Conservation (phyloP, 2,113 vertebrate species). For the Passer domesticus region DNA sequence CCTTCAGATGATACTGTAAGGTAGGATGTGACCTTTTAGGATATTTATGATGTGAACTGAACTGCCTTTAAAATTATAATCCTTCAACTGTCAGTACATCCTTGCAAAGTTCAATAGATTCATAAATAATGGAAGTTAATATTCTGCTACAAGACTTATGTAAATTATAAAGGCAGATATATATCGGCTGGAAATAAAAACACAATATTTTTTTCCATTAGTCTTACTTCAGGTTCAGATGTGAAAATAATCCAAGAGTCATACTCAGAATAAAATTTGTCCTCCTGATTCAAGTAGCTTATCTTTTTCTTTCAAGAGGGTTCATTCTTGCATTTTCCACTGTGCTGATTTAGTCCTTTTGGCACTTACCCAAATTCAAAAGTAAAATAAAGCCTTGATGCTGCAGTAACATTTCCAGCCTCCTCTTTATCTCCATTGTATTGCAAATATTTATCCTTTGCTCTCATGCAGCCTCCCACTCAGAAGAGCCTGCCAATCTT, state of each 20-base stretch:
- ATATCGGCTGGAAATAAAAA: conserved; percentile 62
- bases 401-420: conserved; percentile 49
- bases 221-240: conserved; percentile 40
- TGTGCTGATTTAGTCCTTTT: conserved; percentile 22
- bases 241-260: conserved; percentile 3
- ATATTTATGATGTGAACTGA: conserved; percentile 74
- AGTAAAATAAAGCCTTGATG: conserved; percentile 51
- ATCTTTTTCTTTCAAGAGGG: conserved; percentile 3
- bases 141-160: conserved; percentile 66
- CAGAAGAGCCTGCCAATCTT: conserved; percentile 53
- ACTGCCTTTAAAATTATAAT: conserved; percentile 71
- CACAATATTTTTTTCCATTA: conserved; percentile 42
- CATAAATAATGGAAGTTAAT: conserved; percentile 80
- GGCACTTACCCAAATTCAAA: conserved; percentile 41
- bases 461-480: conserved; percentile 62
- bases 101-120: conserved; percentile 78
- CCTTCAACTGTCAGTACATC: conserved; percentile 70
- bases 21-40: conserved; percentile 70
- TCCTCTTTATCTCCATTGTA: conserved; percentile 59
- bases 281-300: conserved; percentile 5
- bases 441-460: conserved; percentile 68
- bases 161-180: conserved; percentile 64
- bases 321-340: conserved; percentile 43
- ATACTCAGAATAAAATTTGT: not conserved
- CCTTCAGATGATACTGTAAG: conserved; percentile 52